phyloP scores from a whole-genome alignment of 2,113 vertebrate species.

The Sisor rabdophorus region DNA sequence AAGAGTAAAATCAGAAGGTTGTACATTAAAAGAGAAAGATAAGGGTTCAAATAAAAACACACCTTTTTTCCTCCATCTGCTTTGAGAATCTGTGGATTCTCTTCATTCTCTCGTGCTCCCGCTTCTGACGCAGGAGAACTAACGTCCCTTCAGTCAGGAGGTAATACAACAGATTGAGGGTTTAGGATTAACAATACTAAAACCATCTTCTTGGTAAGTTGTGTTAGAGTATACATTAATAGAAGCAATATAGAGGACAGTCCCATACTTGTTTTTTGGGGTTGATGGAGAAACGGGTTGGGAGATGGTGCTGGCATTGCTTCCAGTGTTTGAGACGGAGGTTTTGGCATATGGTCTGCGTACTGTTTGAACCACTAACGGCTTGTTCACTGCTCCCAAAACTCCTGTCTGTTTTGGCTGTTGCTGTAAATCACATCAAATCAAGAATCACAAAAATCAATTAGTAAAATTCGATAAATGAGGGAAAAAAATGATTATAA shows the following conservation, averaged over 20 bases:
- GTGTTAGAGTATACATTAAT: no score
- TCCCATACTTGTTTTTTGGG: conserved; percentile 83
- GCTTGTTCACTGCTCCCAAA: conserved; percentile 90
- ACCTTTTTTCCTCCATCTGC: conserved; percentile 79
- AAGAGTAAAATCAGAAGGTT: no score
- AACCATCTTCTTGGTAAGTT: background rate
- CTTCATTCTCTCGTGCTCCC: conserved; percentile 89
- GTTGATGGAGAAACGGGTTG: conserved; percentile 78
- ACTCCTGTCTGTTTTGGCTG: conserved; percentile 90
- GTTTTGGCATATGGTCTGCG: conserved; percentile 85
- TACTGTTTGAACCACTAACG: conserved; percentile 82
- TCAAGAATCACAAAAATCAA: no score
- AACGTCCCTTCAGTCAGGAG: conserved; percentile 66
- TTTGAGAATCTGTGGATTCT: conserved; percentile 88
- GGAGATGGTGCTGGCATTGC: conserved; percentile 82
- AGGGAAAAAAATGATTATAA: background rate
- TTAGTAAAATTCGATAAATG: background rate
- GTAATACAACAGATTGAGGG: background rate
- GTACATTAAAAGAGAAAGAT: no score
- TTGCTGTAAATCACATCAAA: conserved; percentile 25
- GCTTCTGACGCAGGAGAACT: conserved; percentile 81
- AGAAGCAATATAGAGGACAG: no score
- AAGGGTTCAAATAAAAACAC: no score
- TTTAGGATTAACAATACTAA: background rate
- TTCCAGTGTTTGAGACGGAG: conserved; percentile 76